Percentiles rank a stretch among this genome's conserved stretches.
Evolutionary conservation across 1,140 invertebrate genomes (phyloP).

Genomic region (Tetraneura akinire): DNA sequence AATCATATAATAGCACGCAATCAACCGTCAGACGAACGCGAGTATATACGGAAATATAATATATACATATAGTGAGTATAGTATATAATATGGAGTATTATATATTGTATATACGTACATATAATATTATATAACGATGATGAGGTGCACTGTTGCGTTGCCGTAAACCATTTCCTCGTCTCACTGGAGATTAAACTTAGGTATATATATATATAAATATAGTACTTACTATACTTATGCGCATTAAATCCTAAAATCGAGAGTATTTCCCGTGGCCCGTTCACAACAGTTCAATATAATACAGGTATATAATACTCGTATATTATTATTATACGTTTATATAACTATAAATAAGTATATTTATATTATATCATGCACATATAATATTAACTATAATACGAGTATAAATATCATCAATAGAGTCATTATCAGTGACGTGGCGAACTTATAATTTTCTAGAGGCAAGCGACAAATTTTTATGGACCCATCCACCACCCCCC

Average conservation of each 20-base stretch:
- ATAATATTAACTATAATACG: too few relatives aligned
- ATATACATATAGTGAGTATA: neutral
- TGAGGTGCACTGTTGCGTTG: neutral
- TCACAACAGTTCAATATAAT: too few relatives aligned
- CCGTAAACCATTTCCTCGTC: neutral
- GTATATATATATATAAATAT: slow-evolving; percentile 41
- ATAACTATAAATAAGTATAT: too few relatives aligned
- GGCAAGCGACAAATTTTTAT: too few relatives aligned
- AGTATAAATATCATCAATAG: too few relatives aligned
- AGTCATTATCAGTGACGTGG: too few relatives aligned
- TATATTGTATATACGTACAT: too few relatives aligned
- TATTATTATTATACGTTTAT: too few relatives aligned
- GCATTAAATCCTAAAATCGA: slow-evolving; percentile 45
- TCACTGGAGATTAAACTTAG: neutral
- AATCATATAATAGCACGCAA: neutral
- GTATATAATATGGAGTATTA: neutral
- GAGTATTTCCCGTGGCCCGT: neutral
- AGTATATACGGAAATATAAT: neutral
- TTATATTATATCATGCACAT: too few relatives aligned
- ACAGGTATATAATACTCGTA: too few relatives aligned
- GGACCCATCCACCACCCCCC: too few relatives aligned
- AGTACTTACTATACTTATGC: slow-evolving; percentile 7
- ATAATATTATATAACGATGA: neutral
- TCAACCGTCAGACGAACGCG: neutral
- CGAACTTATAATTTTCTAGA: too few relatives aligned